phyloP scores from a whole-genome alignment of 2,797 vertebrate species.

The Gambelia wislizenii region DNA sequence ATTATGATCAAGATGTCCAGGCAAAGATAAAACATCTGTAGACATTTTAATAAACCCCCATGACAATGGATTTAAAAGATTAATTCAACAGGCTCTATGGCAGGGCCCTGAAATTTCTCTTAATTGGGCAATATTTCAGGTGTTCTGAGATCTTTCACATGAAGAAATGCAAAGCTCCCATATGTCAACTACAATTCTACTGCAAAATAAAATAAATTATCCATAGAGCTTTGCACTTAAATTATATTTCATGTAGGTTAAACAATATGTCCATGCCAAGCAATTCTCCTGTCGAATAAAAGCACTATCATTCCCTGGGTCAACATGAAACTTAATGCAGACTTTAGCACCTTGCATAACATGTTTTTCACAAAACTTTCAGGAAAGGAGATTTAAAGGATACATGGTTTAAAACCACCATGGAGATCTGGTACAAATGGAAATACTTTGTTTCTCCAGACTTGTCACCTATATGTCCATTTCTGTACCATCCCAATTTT shows the following conservation, averaged over 20 bases:
- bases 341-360: too few relatives aligned
- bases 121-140: background rate
- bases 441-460: too few relatives aligned
- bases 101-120: background rate
- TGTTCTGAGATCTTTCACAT: background rate
- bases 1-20: conserved; percentile 19
- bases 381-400: too few relatives aligned
- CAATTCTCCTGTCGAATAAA: background rate
- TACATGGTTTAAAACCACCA: too few relatives aligned
- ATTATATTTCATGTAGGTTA: background rate
- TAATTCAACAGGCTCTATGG: background rate
- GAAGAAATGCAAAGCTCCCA: background rate
- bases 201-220: conserved; percentile 1
- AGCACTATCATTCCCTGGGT: too few relatives aligned
- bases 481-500: too few relatives aligned
- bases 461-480: too few relatives aligned
- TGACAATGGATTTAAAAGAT: background rate
- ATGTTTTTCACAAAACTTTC: too few relatives aligned
- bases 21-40: conserved; percentile 17
- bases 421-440: too few relatives aligned
- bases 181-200: background rate
- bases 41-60: conserved; percentile 14
- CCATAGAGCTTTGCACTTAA: background rate
- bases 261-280: background rate
- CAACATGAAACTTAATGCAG: too few relatives aligned